phyloP scores from a whole-genome alignment of 1,140 invertebrate genomes.

The Ridgeia piscesae region DNA sequence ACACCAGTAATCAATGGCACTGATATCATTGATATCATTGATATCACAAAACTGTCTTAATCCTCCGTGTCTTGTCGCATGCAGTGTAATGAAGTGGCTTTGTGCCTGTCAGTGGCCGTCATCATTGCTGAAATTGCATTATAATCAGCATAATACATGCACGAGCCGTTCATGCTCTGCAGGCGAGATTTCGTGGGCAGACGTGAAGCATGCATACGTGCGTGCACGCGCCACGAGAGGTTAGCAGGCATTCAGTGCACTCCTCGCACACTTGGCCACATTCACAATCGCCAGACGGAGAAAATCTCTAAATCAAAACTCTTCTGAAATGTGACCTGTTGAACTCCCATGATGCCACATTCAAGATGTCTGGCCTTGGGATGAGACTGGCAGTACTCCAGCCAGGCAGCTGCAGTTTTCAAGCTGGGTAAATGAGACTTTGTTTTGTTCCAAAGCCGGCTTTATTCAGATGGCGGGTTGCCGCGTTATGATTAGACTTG shows the following conservation, averaged over 20 bases:
- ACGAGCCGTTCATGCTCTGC: neutral
- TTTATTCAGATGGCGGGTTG: neutral
- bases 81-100: neutral
- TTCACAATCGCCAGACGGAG: neutral
- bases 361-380: neutral
- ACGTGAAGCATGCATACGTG: neutral
- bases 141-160: slow-evolving; percentile 6
- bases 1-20: neutral
- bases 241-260: neutral
- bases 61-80: neutral
- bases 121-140: slow-evolving; percentile 1
- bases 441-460: neutral
- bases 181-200: neutral
- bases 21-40: neutral
- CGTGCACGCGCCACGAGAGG: neutral
- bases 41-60: neutral
- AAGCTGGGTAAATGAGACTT: neutral
- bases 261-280: neutral
- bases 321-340: neutral
- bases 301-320: slow-evolving; percentile 1
- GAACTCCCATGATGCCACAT: slow-evolving; percentile 3
- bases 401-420: neutral
- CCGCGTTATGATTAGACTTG: neutral
- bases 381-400: neutral
- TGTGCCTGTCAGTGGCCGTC: neutral